Evolutionary conservation across 92 coral and sea anemone genomes (phyloP).

Genomic region (Epizoanthus stellaris): DNA sequence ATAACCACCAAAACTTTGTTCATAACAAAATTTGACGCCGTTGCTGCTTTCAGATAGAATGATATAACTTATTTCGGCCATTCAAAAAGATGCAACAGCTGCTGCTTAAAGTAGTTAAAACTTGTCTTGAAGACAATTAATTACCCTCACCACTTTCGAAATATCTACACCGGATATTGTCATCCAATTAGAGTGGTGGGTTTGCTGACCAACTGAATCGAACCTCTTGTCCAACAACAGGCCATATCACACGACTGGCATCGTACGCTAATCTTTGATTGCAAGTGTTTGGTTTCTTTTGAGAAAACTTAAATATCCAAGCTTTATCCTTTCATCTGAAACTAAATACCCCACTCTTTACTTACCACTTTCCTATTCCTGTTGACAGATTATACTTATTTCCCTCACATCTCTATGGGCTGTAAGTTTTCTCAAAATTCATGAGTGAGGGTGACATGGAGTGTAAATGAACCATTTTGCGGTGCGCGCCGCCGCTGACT

Average conservation of each 20-base stretch:
- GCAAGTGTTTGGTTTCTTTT: conserved; percentile 59
- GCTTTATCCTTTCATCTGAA: conserved; percentile 25
- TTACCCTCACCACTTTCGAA: conserved; percentile 70
- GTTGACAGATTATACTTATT: conserved; percentile 18
- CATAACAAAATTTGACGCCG: not conserved
- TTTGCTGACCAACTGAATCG: conserved; percentile 54
- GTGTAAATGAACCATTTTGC: not conserved
- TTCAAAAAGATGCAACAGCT: conserved; percentile 11
- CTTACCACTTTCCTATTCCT: conserved; percentile 22
- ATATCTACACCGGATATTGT: conserved; percentile 86
- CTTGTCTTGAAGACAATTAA: conserved; percentile 42
- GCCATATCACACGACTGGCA: conserved; percentile 15
- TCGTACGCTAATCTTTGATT: conserved; percentile 45
- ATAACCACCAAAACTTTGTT: not conserved
- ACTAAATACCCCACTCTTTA: conserved; percentile 29
- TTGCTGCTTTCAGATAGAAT: conserved; percentile 13
- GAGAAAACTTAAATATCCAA: conserved; percentile 92
- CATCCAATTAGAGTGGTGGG: conserved; percentile 88
- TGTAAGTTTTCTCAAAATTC: conserved; percentile 46
- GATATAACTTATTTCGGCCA: conserved; percentile 1
- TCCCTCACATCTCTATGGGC: conserved; percentile 51
- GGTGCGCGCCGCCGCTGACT: not conserved
- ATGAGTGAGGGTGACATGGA: conserved; percentile 9
- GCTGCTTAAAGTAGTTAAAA: conserved; percentile 37
- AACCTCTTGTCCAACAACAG: conserved; percentile 35